Percentiles rank a stretch among this genome's conserved stretches.
phyloP scores from a whole-genome alignment of 2,797 vertebrate species.

The Borostomias antarcticus region DNA sequence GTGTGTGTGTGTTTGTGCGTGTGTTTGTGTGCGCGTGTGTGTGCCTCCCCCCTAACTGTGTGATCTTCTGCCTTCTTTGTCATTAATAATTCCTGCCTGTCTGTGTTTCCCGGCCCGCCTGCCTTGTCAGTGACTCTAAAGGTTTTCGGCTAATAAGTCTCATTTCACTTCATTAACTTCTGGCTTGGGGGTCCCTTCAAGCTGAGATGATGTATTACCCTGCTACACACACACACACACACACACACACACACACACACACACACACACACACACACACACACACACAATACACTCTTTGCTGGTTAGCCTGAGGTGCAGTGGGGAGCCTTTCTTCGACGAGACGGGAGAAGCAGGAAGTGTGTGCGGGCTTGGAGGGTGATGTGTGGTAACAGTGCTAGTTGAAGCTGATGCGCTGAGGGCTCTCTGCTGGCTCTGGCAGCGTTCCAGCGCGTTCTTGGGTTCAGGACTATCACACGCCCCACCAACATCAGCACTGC shows the following conservation, averaged over 20 bases:
- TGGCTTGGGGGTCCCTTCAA: conserved; percentile 75
- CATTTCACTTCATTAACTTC: conserved; percentile 83
- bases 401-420: conserved; percentile 62
- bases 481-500: conserved; percentile 26
- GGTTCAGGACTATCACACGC: conserved; percentile 20
- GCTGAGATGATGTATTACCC: conserved; percentile 76
- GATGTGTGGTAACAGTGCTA: conserved; percentile 66
- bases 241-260: conserved; percentile 39
- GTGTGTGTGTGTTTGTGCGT: neutral
- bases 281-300: conserved; percentile 21
- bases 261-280: conserved; percentile 2
- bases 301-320: conserved; percentile 54
- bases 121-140: conserved; percentile 72
- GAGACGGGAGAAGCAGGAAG: conserved; percentile 58
- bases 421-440: conserved; percentile 45
- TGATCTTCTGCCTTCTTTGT: conserved; percentile 19
- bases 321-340: conserved; percentile 18
- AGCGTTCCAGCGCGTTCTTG: conserved; percentile 16
- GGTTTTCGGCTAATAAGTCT: conserved; percentile 79
- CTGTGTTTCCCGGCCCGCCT: conserved; percentile 63
- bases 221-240: conserved; percentile 9
- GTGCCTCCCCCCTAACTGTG: too few relatives aligned
- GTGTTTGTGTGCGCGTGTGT: neutral
- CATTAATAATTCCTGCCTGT: conserved; percentile 60
- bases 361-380: conserved; percentile 48